Evolutionary conservation across 92 coral and sea anemone genomes (phyloP), one percentile per base, ranked within the genome.

Genomic region (Phenganax stokvisi): DNA sequence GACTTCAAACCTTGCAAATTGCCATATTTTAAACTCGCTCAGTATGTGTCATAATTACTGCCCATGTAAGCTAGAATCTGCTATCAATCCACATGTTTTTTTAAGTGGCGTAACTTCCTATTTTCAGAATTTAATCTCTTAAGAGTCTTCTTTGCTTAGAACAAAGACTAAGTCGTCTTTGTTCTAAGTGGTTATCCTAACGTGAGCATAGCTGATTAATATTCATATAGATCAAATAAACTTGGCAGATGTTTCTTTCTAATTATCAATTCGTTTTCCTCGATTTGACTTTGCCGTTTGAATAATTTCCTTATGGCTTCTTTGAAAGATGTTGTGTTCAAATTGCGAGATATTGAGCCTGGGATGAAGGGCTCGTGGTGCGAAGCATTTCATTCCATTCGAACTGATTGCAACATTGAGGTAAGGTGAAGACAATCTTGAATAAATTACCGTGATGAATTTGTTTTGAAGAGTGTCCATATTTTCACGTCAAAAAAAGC

Each of bases 271-370:
- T 79, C 65, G 57, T 56, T 29, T 12, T 17, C 44, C 30, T 76
- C 52, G 54, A 25, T 64, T 53, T 37, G 47, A 37, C 47, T 37
- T 37, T 37, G 47, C 47, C 47, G 47, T 37, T 37, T 5, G 5
- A 8, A 13, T 73, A 9, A 29, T 71, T 25, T 16, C 12, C 8
- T 29, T 12, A 77, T 79, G 83, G 83, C 73, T 60, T 84, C 87
- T 73, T 67, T 72, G 76, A 71, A 71, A 70, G 53, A 27, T 69
- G 82, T 88, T 53, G 82, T 77, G 25, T 88, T 85, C 69, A 81
- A 85, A 63, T 56, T 89, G 29, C 85, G 91, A n/a, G 91, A 89
- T 72, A 74, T 77, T n/a, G 87, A 89, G 56, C 70, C 87, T 25
- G 77, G n/a, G 29, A 89, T 89, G 85, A 56, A 77, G 6, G 74